phyloP scores from a whole-genome alignment of 2,797 vertebrate genomes.

The Luscinia luscinia region DNA sequence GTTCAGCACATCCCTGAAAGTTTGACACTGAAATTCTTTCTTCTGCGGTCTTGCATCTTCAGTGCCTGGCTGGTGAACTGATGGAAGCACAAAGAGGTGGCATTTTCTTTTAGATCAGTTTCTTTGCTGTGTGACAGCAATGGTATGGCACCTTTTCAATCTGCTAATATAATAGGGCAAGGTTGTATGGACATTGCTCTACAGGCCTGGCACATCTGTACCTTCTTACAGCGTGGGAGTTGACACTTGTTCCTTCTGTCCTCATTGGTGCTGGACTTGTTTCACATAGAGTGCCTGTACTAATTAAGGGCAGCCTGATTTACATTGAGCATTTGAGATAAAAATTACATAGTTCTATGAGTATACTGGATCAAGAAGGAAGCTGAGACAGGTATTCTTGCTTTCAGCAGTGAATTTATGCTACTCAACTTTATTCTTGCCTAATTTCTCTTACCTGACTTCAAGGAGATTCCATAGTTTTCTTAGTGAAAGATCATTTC shows the following conservation, averaged over 20 bases:
- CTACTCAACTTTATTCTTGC: background rate
- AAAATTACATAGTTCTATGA: background rate
- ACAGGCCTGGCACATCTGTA: background rate
- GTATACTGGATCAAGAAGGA: background rate
- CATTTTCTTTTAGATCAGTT: background rate
- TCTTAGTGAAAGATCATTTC: background rate
- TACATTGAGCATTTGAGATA: background rate
- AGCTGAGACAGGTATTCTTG: background rate
- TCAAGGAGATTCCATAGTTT: background rate
- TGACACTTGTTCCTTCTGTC: background rate
- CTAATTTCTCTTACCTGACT: background rate
- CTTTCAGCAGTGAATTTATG: background rate
- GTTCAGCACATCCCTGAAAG: background rate
- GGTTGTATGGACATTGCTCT: background rate
- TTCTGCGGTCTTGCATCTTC: background rate
- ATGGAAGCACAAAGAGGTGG: background rate
- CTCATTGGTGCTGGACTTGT: background rate
- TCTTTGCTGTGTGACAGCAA: background rate
- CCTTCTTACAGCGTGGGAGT: background rate
- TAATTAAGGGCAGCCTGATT: background rate
- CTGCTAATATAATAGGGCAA: background rate
- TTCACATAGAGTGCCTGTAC: background rate
- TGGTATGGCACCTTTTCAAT: background rate
- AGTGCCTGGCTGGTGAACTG: background rate
- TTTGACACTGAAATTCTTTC: background rate